A percentile compares a stretch with the other conserved stretches of the same genome.
phyloP scores from a whole-genome alignment of 2,113 vertebrate species.

The Corynorhinus townsendii region DNA sequence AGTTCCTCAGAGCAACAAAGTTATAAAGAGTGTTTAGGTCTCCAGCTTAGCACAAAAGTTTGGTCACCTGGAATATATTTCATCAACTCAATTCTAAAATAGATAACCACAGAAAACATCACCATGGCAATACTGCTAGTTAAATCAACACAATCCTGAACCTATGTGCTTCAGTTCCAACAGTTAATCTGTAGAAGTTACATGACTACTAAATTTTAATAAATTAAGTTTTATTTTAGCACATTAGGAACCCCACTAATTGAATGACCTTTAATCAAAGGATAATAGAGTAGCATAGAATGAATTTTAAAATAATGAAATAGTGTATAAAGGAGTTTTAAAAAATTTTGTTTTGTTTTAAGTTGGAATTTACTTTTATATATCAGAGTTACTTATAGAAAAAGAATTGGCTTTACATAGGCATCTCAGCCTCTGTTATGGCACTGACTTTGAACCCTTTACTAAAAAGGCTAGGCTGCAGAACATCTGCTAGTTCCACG shows the following conservation, averaged over 20 bases:
- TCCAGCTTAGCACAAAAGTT: not conserved
- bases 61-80: not conserved
- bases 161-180: not conserved
- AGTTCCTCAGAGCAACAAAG: not conserved
- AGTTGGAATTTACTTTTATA: not conserved
- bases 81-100: not conserved
- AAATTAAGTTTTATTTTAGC: not conserved
- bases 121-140: not conserved
- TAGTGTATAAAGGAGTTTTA: not conserved
- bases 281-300: not conserved
- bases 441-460: not conserved
- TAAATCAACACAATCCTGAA: not conserved
- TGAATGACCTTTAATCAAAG: not conserved
- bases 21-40: not conserved
- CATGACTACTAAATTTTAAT: not conserved
- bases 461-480: not conserved
- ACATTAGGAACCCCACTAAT: not conserved
- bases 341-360: not conserved
- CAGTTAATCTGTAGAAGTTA: not conserved
- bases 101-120: not conserved
- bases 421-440: not conserved
- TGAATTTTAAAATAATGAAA: constrained; percentile 4
- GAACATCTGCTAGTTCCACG: not conserved
- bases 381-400: not conserved
- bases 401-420: not conserved